Base-by-base conservation (phyloP, 1,140 invertebrate species). In the Latrodectus geometricus region DNA sequence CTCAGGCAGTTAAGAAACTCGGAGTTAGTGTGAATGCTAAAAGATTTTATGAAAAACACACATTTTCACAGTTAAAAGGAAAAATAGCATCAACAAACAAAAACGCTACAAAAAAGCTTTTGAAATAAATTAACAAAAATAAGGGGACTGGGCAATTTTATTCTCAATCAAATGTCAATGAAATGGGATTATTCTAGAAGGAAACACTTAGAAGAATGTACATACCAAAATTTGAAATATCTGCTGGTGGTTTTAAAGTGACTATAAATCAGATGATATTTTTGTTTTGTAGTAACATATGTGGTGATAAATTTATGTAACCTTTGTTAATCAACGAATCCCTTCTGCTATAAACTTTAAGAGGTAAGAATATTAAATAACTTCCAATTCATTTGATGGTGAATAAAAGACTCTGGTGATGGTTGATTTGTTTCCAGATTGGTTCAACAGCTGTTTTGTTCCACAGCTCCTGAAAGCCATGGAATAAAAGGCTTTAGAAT, bases 371-470 rank as follows among this genome's bases (percentile, higher is more conserved):
- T 80, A 90, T 90, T 85, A 78, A 88, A 88, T 68, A 89, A 65
- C 89, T 92, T 69, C 91, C 90, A 72, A 91, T 92, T 87, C 88
- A 89, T 78, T 92, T 90, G 90, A 88, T 88, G 77, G 89, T 90
- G 21, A 91, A 92, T 89, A 89, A 88, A 91, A 91, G 88, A 89
- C 90, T n/a, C 92, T 89, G 89, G 89, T 92, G 69, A 92, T 90
- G 80, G 69, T 73, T 68, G 79, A 88, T 78, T 74, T 91, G 87
- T 91, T 92, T 88, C 78, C 89, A 80, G 88, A 91, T 66, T 91
- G 89, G 90, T 90, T 91, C 88, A 78, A 77, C 11, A 73, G 78
- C 35, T 73, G n/a, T 49, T 86, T 86, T 54, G 48, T 86, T 52
- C 61, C 74, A 68, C 68, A 80, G n/a, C 48, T 88, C 0, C 11